phyloP scores from a whole-genome alignment of 2,113 vertebrate species.

The Terrapene triunguis region DNA sequence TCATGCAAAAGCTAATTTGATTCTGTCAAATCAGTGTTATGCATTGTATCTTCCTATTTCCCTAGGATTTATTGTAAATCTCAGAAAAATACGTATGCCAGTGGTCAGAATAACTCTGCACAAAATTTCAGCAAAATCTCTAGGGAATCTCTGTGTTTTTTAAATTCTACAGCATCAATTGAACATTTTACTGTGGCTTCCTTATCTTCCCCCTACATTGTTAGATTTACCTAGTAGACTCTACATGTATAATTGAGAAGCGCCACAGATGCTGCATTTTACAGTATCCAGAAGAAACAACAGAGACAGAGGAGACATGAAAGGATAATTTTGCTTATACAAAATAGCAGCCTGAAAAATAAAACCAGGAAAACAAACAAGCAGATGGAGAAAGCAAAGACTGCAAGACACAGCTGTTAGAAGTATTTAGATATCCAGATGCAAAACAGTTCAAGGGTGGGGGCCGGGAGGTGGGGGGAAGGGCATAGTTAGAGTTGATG shows the following conservation, averaged over 20 bases:
- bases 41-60: neutral
- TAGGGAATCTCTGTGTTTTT: constrained; percentile 33
- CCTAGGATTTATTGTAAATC: constrained; percentile 7
- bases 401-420: constrained; percentile 80
- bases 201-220: constrained; percentile 3
- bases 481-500: neutral
- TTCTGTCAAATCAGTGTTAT: neutral
- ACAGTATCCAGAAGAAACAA: constrained; percentile 71
- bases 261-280: constrained; percentile 68
- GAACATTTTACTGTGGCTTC: constrained; percentile 5
- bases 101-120: neutral
- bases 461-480: constrained; percentile 24
- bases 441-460: constrained; percentile 68
- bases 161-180: constrained; percentile 5
- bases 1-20: neutral
- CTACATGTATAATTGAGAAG: constrained; percentile 60
- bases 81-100: neutral
- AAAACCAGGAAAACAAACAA: constrained; percentile 83
- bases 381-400: constrained; percentile 79
- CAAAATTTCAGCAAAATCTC: constrained; percentile 48
- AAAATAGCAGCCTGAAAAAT: constrained; percentile 83
- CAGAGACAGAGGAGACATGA: constrained; percentile 69
- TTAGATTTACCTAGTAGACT: constrained; percentile 59
- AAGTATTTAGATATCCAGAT: constrained; percentile 80
- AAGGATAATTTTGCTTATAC: constrained; percentile 85